phyloP scores from a whole-genome alignment of 2,797 vertebrate genomes.

The Muraenolepis orangiensis region DNA sequence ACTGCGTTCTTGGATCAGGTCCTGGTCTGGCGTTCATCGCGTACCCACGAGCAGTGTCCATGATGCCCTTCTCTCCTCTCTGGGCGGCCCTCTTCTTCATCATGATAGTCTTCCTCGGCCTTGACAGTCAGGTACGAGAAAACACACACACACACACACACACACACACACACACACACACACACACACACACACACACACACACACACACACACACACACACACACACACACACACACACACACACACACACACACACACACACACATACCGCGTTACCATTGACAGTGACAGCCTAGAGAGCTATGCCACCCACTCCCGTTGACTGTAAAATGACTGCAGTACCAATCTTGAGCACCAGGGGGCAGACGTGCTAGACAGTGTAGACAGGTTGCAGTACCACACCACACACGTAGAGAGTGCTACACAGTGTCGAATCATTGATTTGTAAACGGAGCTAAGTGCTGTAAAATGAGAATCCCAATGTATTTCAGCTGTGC shows the following conservation, averaged over 20 bases:
- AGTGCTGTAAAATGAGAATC: too few relatives aligned
- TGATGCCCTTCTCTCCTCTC: slow-evolving; percentile 89
- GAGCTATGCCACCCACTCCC: not conserved
- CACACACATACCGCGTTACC: not conserved
- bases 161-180: too few relatives aligned
- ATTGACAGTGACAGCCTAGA: not conserved
- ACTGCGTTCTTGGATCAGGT: slow-evolving; percentile 58
- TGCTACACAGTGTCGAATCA: too few relatives aligned
- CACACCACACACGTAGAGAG: too few relatives aligned
- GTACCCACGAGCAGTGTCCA: slow-evolving; percentile 87
- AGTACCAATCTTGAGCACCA: not conserved
- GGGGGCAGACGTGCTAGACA: too few relatives aligned
- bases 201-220: too few relatives aligned
- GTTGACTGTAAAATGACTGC: not conserved
- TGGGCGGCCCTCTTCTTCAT: slow-evolving; percentile 92
- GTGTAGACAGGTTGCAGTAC: too few relatives aligned
- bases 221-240: not conserved
- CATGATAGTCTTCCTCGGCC: slow-evolving; percentile 89
- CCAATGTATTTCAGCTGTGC: too few relatives aligned
- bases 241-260: too few relatives aligned
- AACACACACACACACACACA: not conserved
- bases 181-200: too few relatives aligned
- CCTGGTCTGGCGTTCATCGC: slow-evolving; percentile 92
- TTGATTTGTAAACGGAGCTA: too few relatives aligned
- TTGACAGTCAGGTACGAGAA: slow-evolving; percentile 86